phyloP scores from a whole-genome alignment of 92 coral and sea anemone genomes.

The Phymanthus crucifer region DNA sequence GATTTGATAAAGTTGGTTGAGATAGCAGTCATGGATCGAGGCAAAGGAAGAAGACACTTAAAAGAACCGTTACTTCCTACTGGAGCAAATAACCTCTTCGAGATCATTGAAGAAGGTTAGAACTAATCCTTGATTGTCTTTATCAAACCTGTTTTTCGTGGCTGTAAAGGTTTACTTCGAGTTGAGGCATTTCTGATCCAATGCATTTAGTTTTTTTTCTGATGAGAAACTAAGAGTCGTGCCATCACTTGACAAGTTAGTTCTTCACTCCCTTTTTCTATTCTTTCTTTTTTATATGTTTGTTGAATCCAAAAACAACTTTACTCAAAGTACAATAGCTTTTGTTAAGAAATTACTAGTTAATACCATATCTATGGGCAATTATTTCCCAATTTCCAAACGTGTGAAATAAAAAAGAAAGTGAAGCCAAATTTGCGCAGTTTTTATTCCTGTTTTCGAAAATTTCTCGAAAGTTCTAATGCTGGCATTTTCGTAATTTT shows the following conservation, averaged over 20 bases:
- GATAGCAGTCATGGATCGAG: conserved; percentile 9
- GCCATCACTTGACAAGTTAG: too few species aligned
- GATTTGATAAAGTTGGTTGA: neutral
- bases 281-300: too few species aligned
- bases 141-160: neutral
- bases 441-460: neutral
- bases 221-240: too few species aligned
- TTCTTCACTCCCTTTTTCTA: too few species aligned
- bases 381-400: neutral
- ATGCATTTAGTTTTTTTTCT: too few species aligned
- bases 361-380: too few species aligned
- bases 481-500: too few species aligned
- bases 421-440: neutral
- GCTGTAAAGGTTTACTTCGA: neutral
- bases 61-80: conserved; percentile 36
- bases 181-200: neutral
- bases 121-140: neutral
- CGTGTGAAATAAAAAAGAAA: neutral
- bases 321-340: too few species aligned
- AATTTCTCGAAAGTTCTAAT: neutral
- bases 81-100: conserved; percentile 15
- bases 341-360: too few species aligned
- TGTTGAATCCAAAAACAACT: too few species aligned
- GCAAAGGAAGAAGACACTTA: conserved; percentile 9
- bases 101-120: conserved; percentile 30